Evolutionary conservation across 64 coral and sea anemone genomes (phyloP), one percentile per base, ranked within the genome.

Genomic region (Acropora yongei): DNA sequence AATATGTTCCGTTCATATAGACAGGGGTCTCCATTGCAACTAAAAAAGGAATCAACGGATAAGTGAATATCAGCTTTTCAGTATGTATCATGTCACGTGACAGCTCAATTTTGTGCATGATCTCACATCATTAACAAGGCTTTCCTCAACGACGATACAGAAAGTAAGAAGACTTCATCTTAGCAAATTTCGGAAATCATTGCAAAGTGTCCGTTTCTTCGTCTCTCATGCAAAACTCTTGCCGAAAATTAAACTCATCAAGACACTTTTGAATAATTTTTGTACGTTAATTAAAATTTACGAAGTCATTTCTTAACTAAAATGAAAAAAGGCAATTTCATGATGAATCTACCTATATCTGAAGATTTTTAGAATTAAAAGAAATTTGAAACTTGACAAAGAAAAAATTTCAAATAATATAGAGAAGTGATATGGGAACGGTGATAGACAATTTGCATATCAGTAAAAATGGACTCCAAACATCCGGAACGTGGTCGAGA

Each of bases 11-110:
- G 78, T 94, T 94, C 83, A 97, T 72, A 12, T 94, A 93, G 48
- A 97, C 72, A 14, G 92, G 92, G 9, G 92, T 72, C 46, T 97
- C 95, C 95, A 97, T 97, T 82, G 68, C 80, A 16, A 60, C 72
- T 68, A 65, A 41, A 65, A 66, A 4, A 46, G 6, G 1, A 66
- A 17, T 63, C 13, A 63, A 13, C 10, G 60, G 10, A 63, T 13
- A 10, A 13, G 2, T 63, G 60, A 63, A 63, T 63, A 63, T 55
- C 51, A 55, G 4, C 51, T 55, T 55, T 30, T 30, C 51, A 63
- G 13, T 14, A 63, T 63, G 60, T 1, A 11, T 14, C 10, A 3
- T 11, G 16, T 63, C 60, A 63, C 6, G 60, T 63, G 60, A 63
- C 60, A 12, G 60, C 60, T 63, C 6, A 63, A 10, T 63, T 63